Evolutionary conservation across 2,797 vertebrate species (phyloP), one percentile per base, ranked within the genome.

Genomic region (Sphenopsis melanotis): DNA sequence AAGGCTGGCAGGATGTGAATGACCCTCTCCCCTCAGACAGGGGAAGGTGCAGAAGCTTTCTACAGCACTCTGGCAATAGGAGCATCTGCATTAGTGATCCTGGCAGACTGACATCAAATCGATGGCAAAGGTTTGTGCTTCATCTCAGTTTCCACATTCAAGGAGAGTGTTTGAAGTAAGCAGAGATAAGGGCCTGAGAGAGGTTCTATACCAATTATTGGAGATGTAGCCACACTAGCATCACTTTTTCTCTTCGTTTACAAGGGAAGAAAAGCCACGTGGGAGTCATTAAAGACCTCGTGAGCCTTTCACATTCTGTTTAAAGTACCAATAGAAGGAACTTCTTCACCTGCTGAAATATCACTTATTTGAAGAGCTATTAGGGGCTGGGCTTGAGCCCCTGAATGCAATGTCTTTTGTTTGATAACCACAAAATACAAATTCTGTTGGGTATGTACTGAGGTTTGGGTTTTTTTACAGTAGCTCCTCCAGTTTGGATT

Each of bases 361-460:
- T 37, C 7, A 34, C 4, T 71, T 75, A 16, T 46, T 79, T 87
- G 26, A 55, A 68, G 39, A 72, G 10, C 13, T 21, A 6, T 46
- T 60, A 69, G 17, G 12, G 39, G 12, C 53, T 83, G 56, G 29
- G 21, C 22, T 87, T 0, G 0, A 17, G 29, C 60, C 27, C 8
- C 37, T 39, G 10, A 69, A 57, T 0, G 2, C 12, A 60, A 29
- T 36, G 11, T 16, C n/a, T 36, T 93, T 42, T 68, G 19, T 36
- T 53, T 61, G 12, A 57, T 34, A 72, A 17, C 1, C 12, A 64
- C 21, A 64, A 74, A 80, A 80, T 7, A 15, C 1, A 2, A 27
- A 47, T 52, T 71, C 16, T 57, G 2, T 11, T 90, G 26, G 5
- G 11, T 55, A 60, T 27, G 11, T 47, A 9, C 9, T 20, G 27